These are phyloP conservation scores for Bos indicus DNA, from an alignment of 2,113 vertebrate species.

Conservation along the genomic window DNA sequence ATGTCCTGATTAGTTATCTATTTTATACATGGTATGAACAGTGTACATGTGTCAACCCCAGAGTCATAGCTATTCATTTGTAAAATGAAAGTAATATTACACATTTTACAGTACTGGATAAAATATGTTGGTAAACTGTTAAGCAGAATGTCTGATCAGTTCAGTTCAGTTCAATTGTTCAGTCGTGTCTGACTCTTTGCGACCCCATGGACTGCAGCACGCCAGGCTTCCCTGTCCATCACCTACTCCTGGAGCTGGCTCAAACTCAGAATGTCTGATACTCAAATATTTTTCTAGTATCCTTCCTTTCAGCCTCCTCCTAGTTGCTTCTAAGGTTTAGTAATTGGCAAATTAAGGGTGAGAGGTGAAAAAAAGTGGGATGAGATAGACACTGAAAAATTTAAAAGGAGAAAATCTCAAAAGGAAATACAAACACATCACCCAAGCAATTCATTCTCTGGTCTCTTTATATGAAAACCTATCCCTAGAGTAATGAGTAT, in stretches of 20 bases:
- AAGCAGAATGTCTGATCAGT: neutral
- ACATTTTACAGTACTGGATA: neutral
- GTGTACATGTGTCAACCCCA: neutral
- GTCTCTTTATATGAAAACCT: constrained; percentile 22
- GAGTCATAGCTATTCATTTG: neutral
- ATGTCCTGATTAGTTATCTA: neutral
- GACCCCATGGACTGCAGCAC: neutral
- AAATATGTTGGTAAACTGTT: neutral
- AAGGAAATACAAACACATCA: neutral
- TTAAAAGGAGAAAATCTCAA: neutral
- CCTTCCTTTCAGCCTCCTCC: neutral
- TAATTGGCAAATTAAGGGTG: constrained; percentile 1
- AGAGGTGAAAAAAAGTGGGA: neutral
- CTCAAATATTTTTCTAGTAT: neutral
- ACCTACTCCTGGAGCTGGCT: neutral
- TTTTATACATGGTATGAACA: neutral
- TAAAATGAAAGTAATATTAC: constrained; percentile 19
- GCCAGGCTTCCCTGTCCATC: neutral
- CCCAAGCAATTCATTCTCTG: neutral
- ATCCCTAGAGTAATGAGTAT: constrained; percentile 49
- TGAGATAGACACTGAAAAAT: neutral
- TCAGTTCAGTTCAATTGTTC: neutral
- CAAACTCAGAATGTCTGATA: neutral
- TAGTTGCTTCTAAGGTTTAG: constrained; percentile 19
- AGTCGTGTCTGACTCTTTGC: neutral